Base-by-base conservation (phyloP, 2,113 vertebrate species). In the Zeus faber region DNA sequence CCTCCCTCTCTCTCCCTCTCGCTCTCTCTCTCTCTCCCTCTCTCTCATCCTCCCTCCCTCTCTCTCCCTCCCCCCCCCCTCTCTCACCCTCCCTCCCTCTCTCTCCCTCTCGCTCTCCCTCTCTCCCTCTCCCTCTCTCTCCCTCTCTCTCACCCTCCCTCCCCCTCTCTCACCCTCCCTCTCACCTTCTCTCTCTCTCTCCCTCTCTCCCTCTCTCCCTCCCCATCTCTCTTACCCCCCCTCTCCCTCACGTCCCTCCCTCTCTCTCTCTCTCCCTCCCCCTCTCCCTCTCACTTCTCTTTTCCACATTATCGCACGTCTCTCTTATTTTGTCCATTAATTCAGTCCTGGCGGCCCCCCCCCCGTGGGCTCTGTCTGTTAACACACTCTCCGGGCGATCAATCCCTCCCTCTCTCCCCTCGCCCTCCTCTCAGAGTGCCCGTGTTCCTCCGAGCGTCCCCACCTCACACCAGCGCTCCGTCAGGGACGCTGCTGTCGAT, bases 251-350 rank as follows among this genome's bases (percentile, higher is more conserved):
- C 18, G 14, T 57, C 55, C 37, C 37, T 52, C 40, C 26, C 23
- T 66, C 39, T 59, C 26, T 21, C 49, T 58, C 39, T 58, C 25
- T 45, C 27, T 54, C 18, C 41, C 25, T 10, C 20, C 26, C 25
- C 5, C 20, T 25, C 20, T 65, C 22, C 50, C 43, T 46, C 48
- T 24, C 10, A 5, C 5, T 23, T 22, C 11, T 53, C 46, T 55
- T 31, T 64, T 49, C 54, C 2, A 61, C 23, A 46, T 24, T 47
- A 2, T 52, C 57, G 22, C 46, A 47, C 58, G 37, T 49, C 13
- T 3, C 21, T 61, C 18, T 58, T 27, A 51, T 44, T 58, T 49
- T 49, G 40, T 59, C 65, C 29, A 43, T 62, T 29, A 40, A 45
- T 58, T 72, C 62, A 49, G 33, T 39, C 10, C 24, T 23, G 18